Evolutionary conservation across 2,113 vertebrate species (phyloP), one percentile per base, ranked within the genome.

Genomic region (Lipotes vexillifer): DNA sequence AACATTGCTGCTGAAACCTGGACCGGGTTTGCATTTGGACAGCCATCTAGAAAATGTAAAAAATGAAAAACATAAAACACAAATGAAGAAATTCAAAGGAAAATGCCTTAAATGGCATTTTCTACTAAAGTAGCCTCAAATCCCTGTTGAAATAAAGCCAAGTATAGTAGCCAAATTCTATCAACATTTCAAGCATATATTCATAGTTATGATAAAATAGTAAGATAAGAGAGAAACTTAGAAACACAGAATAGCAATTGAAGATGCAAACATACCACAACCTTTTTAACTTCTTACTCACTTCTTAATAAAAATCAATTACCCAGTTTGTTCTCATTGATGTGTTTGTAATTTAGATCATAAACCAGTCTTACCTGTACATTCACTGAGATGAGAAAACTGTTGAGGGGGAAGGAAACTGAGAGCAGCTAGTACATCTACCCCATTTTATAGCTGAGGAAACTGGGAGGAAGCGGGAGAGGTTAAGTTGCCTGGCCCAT

Each of bases 1-100:
- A 88, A 98, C 29, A n/a, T 92, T 38, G 10, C 92, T 96, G 86
- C 97, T 98, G 97, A 98, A 98, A 93, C 98, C 98, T 68, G 98
- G 96, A 93, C 96, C 82, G 49, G 95, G 69, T 80, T 93, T n/a
- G 0, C 75, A 84, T 6, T 17, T 98, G 88, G 96, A 98, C 55
- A 98, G 92, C 98, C 98, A 98, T 18, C 98, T 98, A 81, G 59
- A 46, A 92, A 66, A 96, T 17, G 93, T 4, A 84, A 2, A 74
- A 36, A 93, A 65, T 44, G 38, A 90, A 86, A 0, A 0, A 69
- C 66, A 41, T 91, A 81, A 46, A 96, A 15, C 27, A 52, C 5
- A 5, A 63, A 80, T 80, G 78, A 94, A 83, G 13, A 87, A 61
- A 72, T 46, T n/a, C 20, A 59, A 38, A 66, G 85, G 61, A 41